Evolutionary conservation across 92 coral and sea anemone genomes (phyloP), one percentile per base, ranked within the genome.

Genomic region (Hydrozoanthus gracilis): DNA sequence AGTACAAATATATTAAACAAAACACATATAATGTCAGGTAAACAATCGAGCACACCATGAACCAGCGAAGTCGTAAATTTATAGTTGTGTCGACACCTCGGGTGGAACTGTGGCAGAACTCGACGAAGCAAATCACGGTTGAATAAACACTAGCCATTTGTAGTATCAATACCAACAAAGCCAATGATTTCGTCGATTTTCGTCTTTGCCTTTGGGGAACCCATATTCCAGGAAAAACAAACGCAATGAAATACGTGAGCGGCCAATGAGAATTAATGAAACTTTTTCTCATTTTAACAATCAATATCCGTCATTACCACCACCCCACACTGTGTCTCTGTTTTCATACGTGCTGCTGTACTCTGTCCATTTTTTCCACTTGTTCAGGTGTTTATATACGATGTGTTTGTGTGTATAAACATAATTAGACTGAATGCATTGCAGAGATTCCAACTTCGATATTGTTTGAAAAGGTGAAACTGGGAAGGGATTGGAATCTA

Each of bases 141-240:
- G 73, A 45, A 39, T 18, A 62, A 4, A 61, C 46, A 17, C 84
- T 64, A 55, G 65, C 47, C 2, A 18, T 46, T 47, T 79, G 84
- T 9, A 79, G 73, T 55, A 55, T 10, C 54, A 79, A 46, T 3
- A 79, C 72, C 9, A 79, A 55, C 5, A 18, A 7, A 1, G 54
- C 84, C 4, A 51, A 51, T n/a, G 15, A 64, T 4, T 15, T 49
- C 56, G 51, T 45, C 39, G 84, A 65, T 35, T 47, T 79, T 65
- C 60, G 69, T 18, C 47, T 79, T 9, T 62, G 69, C 18, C 47
- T 79, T 9, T 62, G 56, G 4, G 84, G 74, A 62, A 79, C 73
- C 84, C 84, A 79, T n/a, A 64, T 44, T 79, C 84, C 84, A 5
- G 84, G 84, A 64, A 79, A 79, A 27, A 79, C 84, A 8, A 79